Base-by-base conservation (phyloP, 1,140 invertebrate species). In the Drosophila lowei region DNA sequence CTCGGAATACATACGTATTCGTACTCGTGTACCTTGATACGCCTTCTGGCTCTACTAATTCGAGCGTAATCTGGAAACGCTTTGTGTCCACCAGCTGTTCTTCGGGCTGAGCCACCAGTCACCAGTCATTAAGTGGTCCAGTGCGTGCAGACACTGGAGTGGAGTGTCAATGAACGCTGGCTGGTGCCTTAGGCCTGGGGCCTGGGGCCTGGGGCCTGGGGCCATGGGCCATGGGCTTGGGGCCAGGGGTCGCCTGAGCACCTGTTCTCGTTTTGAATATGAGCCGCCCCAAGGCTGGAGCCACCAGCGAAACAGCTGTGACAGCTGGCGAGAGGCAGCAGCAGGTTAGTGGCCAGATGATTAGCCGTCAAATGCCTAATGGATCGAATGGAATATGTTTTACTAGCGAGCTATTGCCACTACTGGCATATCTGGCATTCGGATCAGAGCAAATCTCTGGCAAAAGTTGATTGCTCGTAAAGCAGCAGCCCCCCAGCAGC, bases 41-140 rank as follows among this genome's bases (percentile, higher is more conserved):
- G 77, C 81, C 81, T 81, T 52, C 63, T 85, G 81, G 72, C 48
- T 86, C 64, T 63, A 76, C 77, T 85, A 85, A 85, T 85, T 85
- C 77, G 42, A 72, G 48, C 75, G 61, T 81, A 66, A 74, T 65
- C 65, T 66, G 46, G 44, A 66, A 58, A 72, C 53, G 60, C 53
- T 49, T 58, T 47, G 61, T 46, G 57, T 44, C 41, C 50, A 61
- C 58, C 79, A 83, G 75, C 75, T 83, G 76, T 74, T 63, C 42
- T 41, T 23, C 59, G 7, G 28, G 6, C 28, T 30, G 8, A 60
- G 54, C 21, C 11, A n/a, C 52, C 15, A 25, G 25, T 18, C 6
- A 7, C 42, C 11, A 65, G 25, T 56, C 65, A 56, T 67, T 56
- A 56, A 56, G 65, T 56, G 65, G 44, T 68, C 63, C 65, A 68